phyloP scores from a whole-genome alignment of 2,888 invertebrate species.

The Clostera curtula region DNA sequence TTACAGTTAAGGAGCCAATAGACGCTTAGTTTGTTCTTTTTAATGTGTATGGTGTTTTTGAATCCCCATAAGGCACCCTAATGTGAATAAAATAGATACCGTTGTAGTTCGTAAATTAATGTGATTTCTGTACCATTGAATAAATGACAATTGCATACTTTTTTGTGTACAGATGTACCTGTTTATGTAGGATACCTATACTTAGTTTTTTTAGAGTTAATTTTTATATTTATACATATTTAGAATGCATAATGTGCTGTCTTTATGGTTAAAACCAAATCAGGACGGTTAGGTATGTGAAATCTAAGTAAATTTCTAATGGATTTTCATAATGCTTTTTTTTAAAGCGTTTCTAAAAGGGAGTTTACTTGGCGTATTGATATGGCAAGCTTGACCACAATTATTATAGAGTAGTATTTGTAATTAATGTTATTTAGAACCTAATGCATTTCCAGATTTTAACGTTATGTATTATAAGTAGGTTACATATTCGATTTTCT shows the following conservation, averaged over 20 bases:
- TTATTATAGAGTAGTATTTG: constrained; percentile 14
- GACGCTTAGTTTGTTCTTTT: too few relatives aligned
- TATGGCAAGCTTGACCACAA: constrained; percentile 11
- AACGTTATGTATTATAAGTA: constrained; percentile 32
- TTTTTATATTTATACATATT: constrained; percentile 5
- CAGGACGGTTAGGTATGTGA: constrained; percentile 1
- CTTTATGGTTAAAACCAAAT: constrained; percentile 3
- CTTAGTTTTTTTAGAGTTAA: neutral
- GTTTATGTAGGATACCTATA: neutral
- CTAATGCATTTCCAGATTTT: constrained; percentile 34
- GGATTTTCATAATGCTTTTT: too few relatives aligned
- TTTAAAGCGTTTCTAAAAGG: constrained; percentile 6
- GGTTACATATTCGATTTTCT: constrained; percentile 55
- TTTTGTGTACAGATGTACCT: too few relatives aligned
- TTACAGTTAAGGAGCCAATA: too few relatives aligned
- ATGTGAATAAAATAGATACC: too few relatives aligned
- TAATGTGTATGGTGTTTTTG: too few relatives aligned
- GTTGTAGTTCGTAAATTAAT: too few relatives aligned
- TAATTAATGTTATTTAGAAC: constrained; percentile 14
- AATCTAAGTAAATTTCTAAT: too few relatives aligned
- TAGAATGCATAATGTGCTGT: constrained; percentile 5
- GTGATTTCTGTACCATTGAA: too few relatives aligned
- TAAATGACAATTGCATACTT: too few relatives aligned
- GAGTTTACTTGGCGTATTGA: constrained; percentile 4
- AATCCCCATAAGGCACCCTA: too few relatives aligned